A percentile compares a stretch with the other conserved stretches of the same genome.
Evolutionary conservation across 2,113 vertebrate species (phyloP).

Genomic region (Petroica traversi): DNA sequence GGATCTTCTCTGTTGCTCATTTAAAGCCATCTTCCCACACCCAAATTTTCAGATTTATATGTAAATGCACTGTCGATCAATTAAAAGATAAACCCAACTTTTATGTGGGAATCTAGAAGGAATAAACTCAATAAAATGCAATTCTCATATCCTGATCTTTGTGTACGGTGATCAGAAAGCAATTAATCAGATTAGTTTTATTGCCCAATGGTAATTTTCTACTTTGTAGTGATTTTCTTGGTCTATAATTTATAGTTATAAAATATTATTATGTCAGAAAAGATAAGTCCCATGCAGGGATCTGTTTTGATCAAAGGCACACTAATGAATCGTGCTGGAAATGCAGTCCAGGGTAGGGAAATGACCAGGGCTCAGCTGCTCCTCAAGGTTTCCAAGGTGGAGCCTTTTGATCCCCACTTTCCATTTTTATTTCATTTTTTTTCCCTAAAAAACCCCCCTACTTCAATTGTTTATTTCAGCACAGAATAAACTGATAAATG

Average conservation of each 20-base stretch:
- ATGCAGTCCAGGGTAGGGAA: not conserved
- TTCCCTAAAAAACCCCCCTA: not conserved
- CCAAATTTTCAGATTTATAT: constrained; percentile 41
- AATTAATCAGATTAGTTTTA: constrained; percentile 22
- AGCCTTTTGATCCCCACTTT: not conserved
- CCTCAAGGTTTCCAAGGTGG: not conserved
- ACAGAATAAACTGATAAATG: not conserved
- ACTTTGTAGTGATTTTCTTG: not conserved
- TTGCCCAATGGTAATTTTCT: not conserved
- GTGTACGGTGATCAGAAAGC: not conserved
- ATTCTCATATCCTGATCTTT: not conserved
- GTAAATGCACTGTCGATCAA: constrained; percentile 52
- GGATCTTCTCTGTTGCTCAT: not conserved
- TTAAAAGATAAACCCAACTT: constrained; percentile 59
- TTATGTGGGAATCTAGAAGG: not conserved
- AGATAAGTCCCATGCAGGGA: not conserved
- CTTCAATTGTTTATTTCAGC: not conserved
- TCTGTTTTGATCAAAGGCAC: not conserved
- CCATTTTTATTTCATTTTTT: not conserved
- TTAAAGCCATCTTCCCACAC: not conserved
- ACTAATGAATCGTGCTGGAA: rapidly evolving
- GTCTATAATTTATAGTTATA: not conserved
- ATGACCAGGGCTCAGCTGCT: not conserved
- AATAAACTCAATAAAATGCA: not conserved
- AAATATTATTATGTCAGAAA: not conserved